Evolutionary conservation across 2,888 invertebrate genomes (phyloP), one percentile per base, ranked within the genome.

Genomic region (Ctenicera cuprea): DNA sequence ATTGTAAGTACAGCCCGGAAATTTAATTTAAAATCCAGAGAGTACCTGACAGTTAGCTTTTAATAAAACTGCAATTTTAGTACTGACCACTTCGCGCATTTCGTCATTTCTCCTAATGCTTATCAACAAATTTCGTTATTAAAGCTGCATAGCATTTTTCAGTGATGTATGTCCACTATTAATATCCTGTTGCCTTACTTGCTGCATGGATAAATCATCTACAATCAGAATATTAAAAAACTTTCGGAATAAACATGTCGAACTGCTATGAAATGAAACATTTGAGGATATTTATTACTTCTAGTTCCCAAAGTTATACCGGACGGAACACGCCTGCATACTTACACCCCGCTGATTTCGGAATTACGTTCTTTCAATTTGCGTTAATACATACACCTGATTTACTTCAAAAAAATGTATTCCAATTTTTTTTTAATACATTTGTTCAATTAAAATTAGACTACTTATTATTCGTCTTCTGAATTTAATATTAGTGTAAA

Each of bases 141-240:
- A 22, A 54, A 57, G 45, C 54, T 33, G 20, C 54, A 70, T 18
- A 41, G 20, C 37, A 66, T 52, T 66, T 67, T 67, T 45, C 22
- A 63, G 54, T 68, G 66, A 72, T 67, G 62, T 67, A 67, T 43
- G 66, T 52, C 48, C 54, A 73, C 73, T 73, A 73, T 62, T 68
- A 73, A 68, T 68, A 73, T 68, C 68, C 63, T 73, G 73, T 73
- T 68, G 68, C 68, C 68, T 68, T 73, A 73, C 64, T 72, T 64
- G 68, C 18, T 37, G 30, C 26, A 59, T 43, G 37, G 57, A 73
- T 76, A 76, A 73, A 76, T 76, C 76, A 76, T 52, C 52, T 69
- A 70, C 66, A 76, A 76, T 73, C 62, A 54, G 73, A 73, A 73
- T 76, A 76, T 76, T 76, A 73, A 76, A 76, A 76, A 76, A 76